phyloP scores from a whole-genome alignment of 2,113 vertebrate species.

The Ornithorhynchus anatinus region DNA sequence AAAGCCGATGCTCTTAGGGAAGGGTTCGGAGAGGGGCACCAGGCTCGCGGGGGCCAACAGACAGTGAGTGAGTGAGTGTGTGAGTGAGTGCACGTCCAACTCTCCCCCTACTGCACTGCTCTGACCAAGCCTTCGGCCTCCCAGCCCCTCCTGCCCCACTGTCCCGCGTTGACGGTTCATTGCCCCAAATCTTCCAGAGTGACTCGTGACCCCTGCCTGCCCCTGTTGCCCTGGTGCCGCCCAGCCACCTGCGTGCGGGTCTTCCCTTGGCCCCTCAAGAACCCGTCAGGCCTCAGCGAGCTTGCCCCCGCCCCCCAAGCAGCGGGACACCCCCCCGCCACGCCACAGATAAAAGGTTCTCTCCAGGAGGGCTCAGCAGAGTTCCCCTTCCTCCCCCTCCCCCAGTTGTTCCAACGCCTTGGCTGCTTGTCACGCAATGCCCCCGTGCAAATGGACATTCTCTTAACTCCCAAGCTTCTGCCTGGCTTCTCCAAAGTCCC shows the following conservation, averaged over 20 bases:
- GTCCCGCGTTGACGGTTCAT: slow-evolving; percentile 18
- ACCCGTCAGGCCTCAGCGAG: neutral
- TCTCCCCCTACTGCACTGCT: slow-evolving; percentile 30
- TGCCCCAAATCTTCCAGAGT: slow-evolving; percentile 15
- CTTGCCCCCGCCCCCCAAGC: neutral
- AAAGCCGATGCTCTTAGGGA: neutral
- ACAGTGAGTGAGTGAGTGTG: slow-evolving; percentile 26
- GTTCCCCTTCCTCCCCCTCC: neutral
- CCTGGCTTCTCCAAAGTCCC: slow-evolving; percentile 22
- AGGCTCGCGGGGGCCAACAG: slow-evolving; percentile 32
- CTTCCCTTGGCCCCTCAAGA: neutral
- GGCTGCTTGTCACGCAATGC: slow-evolving; percentile 15
- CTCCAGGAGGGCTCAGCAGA: neutral
- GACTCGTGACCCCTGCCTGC: no score
- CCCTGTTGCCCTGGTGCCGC: no score
- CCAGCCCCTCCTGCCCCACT: slow-evolving; percentile 16
- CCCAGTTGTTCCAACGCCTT: no score
- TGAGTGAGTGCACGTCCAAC: slow-evolving; percentile 32
- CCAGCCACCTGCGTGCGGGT: no score
- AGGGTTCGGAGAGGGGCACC: slow-evolving; percentile 29
- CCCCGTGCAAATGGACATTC: slow-evolving; percentile 21
- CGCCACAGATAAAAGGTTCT: no score
- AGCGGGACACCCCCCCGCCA: neutral
- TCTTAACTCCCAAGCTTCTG: slow-evolving; percentile 15
- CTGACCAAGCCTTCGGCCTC: slow-evolving; percentile 14